A percentile compares a stretch with the other conserved stretches of the same genome.
phyloP scores from a whole-genome alignment of 2,888 invertebrate species.

The Pristionchus mayeri region DNA sequence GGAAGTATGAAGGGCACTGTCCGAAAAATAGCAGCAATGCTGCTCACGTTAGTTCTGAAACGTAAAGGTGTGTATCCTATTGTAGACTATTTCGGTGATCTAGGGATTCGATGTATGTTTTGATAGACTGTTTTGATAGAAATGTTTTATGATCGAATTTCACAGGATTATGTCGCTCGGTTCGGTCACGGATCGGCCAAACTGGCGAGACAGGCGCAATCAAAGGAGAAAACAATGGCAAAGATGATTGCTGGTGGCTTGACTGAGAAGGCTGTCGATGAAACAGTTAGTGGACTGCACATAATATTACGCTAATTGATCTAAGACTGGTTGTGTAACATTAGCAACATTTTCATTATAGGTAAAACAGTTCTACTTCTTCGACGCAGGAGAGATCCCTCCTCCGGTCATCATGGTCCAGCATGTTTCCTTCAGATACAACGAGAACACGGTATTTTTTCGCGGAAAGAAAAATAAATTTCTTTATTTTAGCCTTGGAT shows the following conservation, averaged over 20 bases:
- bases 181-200: conserved; percentile 99
- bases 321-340: background rate
- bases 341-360: conserved; percentile 60
- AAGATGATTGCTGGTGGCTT: conserved; percentile 99
- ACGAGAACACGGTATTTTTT: conserved; percentile 70
- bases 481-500: conserved; percentile 84
- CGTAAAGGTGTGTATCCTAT: too few relatives aligned
- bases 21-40: too few relatives aligned
- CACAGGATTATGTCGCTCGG: conserved; percentile 94
- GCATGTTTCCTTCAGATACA: conserved; percentile 96
- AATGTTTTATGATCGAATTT: background rate
- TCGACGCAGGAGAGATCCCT: conserved; percentile 93
- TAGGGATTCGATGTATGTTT: too few relatives aligned
- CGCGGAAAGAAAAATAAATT: background rate
- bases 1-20: too few relatives aligned
- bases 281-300: conserved; percentile 81
- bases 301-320: background rate
- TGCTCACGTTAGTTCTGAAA: too few relatives aligned
- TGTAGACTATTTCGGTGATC: too few relatives aligned
- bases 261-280: conserved; percentile 91
- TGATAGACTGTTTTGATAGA: conserved; percentile 5
- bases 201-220: conserved; percentile 97
- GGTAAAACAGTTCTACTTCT: conserved; percentile 94
- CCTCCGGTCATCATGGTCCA: conserved; percentile 99
- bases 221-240: conserved; percentile 97